Conservation (phyloP, 2,797 vertebrate species). For the Coilia nasus region DNA sequence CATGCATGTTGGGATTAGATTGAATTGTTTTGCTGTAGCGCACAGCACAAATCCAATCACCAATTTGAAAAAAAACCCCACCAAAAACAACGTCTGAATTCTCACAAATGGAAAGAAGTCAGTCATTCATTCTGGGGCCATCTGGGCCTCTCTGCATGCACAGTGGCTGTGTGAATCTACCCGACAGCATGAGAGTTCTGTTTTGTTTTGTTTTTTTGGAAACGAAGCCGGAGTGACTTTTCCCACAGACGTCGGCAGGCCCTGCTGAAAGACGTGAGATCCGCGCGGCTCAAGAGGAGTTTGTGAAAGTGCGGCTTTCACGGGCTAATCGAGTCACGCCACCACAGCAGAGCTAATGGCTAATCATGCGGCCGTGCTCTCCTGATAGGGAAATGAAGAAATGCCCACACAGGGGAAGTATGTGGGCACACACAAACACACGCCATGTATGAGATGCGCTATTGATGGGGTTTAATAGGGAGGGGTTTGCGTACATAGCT, state of each 20-base stretch:
- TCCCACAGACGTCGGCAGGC: not conserved
- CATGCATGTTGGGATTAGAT: constrained; percentile 7
- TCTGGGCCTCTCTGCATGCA: not conserved
- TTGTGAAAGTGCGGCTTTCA: constrained; percentile 43
- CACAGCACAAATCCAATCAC: not conserved
- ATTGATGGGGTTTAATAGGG: constrained; percentile 30
- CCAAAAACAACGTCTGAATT: not conserved
- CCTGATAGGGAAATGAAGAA: constrained; percentile 9
- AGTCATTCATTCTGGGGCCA: not conserved
- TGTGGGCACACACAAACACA: constrained; percentile 55
- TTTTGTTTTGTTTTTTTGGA: not conserved
- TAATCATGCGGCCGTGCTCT: constrained; percentile 41
- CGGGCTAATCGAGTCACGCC: constrained; percentile 56
- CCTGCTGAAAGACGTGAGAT: not conserved
- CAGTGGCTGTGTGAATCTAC: not conserved
- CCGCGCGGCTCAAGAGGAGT: constrained; percentile 9
- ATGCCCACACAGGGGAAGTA: constrained; percentile 32
- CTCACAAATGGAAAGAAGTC: not conserved
- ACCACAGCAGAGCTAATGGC: constrained; percentile 38
- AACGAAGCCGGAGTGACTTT: not conserved
- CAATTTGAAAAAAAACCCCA: not conserved
- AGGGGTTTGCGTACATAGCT: constrained; percentile 27
- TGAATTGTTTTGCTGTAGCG: constrained; percentile 6
- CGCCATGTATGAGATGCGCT: constrained; percentile 27
- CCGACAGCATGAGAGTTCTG: not conserved